phyloP scores from a whole-genome alignment of 2,113 vertebrate genomes.

The Tamias sibiricus region DNA sequence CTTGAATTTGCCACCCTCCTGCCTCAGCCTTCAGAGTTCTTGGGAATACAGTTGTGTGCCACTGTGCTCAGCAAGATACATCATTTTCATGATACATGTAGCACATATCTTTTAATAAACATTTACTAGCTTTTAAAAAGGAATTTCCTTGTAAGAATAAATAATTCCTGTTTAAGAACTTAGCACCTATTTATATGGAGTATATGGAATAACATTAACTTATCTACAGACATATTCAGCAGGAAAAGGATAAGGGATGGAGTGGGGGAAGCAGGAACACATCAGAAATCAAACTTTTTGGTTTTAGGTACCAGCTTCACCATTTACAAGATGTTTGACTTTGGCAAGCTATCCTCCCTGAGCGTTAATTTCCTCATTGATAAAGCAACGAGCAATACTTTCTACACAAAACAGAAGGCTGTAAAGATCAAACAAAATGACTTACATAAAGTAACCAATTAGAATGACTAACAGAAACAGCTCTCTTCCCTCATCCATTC shows the following conservation, averaged over 20 bases:
- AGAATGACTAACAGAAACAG: too few relatives aligned
- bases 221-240: not conserved
- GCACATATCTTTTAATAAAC: not conserved
- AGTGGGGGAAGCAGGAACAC: not conserved
- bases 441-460: too few relatives aligned
- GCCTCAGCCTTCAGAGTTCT: too few relatives aligned
- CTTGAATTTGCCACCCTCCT: too few relatives aligned
- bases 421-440: too few relatives aligned
- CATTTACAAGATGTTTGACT: not conserved
- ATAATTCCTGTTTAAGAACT: constrained; percentile 11
- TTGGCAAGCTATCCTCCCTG: not conserved
- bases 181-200: not conserved
- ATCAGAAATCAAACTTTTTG: not conserved
- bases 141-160: constrained; percentile 22
- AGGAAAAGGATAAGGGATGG: not conserved
- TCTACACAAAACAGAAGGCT: not conserved
- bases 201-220: not conserved
- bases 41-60: too few relatives aligned
- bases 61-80: too few relatives aligned
- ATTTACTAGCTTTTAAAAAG: constrained; percentile 25
- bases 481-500: too few relatives aligned
- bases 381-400: not conserved
- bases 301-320: not conserved
- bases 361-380: not conserved
- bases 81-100: not conserved